Conservation (phyloP, 2,888 invertebrate genomes). For the Antitype chi region DNA sequence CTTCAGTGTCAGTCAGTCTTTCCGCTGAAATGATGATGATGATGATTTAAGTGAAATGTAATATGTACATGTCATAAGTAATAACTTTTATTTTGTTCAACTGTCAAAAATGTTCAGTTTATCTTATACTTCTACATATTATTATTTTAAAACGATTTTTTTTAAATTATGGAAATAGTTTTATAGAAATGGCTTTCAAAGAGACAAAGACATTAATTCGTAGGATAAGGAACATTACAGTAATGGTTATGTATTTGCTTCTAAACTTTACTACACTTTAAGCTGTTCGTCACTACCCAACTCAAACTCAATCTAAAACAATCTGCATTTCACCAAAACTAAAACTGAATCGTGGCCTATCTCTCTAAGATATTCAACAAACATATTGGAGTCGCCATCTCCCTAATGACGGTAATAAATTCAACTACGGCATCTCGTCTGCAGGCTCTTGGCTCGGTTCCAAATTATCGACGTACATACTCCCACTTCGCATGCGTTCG, state of each 20-base stretch:
- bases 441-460: slow-evolving; percentile 50
- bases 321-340: slow-evolving; percentile 31
- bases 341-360: slow-evolving; percentile 23
- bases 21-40: no score
- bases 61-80: not conserved
- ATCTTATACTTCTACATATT: no score
- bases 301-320: slow-evolving; percentile 35
- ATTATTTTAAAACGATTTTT: no score
- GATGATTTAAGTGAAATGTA: no score
- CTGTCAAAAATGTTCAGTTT: no score
- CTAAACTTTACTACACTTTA: not conserved
- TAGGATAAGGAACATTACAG: not conserved
- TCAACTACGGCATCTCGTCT: slow-evolving; percentile 54
- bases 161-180: no score
- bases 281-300: not conserved
- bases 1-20: no score
- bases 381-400: slow-evolving; percentile 33
- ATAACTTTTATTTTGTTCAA: not conserved
- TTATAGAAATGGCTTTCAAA: no score
- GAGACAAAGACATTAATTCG: not conserved
- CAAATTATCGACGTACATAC: slow-evolving; percentile 56
- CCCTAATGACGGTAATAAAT: slow-evolving; percentile 58
- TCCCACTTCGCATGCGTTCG: slow-evolving; percentile 47
- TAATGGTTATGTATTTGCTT: not conserved
- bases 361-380: slow-evolving; percentile 47